Base-by-base conservation (phyloP, 2,113 vertebrate species). In the Spermophilus dauricus region DNA sequence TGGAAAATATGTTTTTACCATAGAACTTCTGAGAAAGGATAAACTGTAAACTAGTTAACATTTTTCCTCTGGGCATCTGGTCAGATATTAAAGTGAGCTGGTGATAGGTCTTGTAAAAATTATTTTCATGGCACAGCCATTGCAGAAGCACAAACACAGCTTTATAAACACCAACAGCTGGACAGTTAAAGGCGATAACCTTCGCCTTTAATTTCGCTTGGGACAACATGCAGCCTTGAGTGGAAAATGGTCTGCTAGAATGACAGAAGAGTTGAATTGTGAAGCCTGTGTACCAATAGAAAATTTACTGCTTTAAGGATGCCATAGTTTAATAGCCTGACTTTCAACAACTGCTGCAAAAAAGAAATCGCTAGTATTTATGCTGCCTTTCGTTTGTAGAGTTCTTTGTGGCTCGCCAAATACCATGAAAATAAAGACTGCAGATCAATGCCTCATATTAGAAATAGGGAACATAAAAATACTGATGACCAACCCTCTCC, bases 1-100 rank as follows among this genome's bases (percentile, higher is more conserved):
- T 87, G 80, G 89, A 94, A 97, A 97, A 96, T 91, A 17, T 95
- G 78, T 85, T 93, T 97, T 97, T 42, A 73, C 37, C 67, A 89
- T 92, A 96, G 94, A 94, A 86, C 48, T 97, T 96, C 39, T 94
- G 80, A 92, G 63, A 82, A 90, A 96, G 34, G 73, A 86, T 58
- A 91, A 93, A 77, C 61, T 82, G 58, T 86, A 97, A 96, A 96
- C 72, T 69, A 90, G 91, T 32, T 95, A 93, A 87, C 58, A 65
- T 72, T 95, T 95, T 93, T 37, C 58, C 72, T 94, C 26, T 65
- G n/a, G 30, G 42, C 39, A 93, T 45, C 67, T 69, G 45, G 88
- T 80, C 87, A 87, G 65, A 70, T 82, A 80, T 78, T 85, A 95
- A 97, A 87, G 58, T 56, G 82, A 95, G 65, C 45, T 92, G 77